phyloP scores from a whole-genome alignment of 2,797 vertebrate genomes.

The Anabacerthia variegaticeps region DNA sequence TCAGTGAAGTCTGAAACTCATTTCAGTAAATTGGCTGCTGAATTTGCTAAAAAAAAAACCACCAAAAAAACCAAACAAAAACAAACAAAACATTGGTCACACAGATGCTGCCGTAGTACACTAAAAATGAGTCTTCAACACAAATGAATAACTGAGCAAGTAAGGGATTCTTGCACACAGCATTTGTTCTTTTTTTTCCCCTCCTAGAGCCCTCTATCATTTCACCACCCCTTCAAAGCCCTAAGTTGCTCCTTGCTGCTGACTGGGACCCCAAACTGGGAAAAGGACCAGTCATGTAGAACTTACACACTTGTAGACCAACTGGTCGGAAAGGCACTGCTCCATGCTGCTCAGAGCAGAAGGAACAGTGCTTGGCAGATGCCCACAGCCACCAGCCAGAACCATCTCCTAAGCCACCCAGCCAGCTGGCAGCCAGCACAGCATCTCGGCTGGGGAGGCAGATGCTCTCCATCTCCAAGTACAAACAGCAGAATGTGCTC shows the following conservation, averaged over 20 bases:
- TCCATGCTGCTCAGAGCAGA: neutral
- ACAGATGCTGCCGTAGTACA: no score
- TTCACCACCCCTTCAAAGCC: neutral
- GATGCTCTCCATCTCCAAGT: no score
- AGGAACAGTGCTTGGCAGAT: accelerated
- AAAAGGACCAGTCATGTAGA: neutral
- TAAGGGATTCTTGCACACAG: neutral
- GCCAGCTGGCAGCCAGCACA: neutral
- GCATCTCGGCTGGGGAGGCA: neutral
- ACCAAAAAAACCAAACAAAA: no score
- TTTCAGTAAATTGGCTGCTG: neutral
- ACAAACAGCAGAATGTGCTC: neutral
- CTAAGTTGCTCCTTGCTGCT: neutral
- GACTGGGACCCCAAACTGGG: neutral
- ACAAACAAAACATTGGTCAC: neutral
- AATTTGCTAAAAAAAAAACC: neutral
- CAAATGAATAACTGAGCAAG: neutral
- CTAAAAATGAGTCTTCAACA: neutral
- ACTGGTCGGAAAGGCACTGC: neutral
- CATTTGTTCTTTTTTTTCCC: neutral
- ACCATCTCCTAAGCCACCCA: neutral
- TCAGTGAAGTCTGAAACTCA: neutral
- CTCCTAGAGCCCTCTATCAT: neutral
- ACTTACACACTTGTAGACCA: neutral
- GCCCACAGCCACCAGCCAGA: accelerated